These are phyloP conservation scores for Griposia aprilina DNA, from an alignment of 2,888 invertebrate genomes.

Conservation along the genomic window DNA sequence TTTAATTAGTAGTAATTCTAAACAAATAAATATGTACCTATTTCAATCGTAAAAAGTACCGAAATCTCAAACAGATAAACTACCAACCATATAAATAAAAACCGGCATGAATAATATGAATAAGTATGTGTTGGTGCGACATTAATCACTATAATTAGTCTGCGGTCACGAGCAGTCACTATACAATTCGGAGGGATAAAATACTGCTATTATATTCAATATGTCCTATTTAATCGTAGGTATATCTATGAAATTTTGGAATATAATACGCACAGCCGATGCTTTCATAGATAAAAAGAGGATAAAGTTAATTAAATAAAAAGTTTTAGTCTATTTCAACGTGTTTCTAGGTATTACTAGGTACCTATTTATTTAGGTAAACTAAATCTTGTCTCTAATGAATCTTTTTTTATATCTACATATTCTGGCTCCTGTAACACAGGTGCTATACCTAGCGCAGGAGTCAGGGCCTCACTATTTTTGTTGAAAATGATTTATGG, in stretches of 20 bases:
- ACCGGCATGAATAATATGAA: constrained; percentile 54
- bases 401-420: no score
- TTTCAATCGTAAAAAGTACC: neutral
- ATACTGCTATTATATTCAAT: constrained; percentile 36
- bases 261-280: neutral
- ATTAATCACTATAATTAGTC: constrained; percentile 60
- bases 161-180: constrained; percentile 53
- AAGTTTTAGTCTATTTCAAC: neutral
- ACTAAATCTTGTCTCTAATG: no score
- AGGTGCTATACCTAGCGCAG: no score
- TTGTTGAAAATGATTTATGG: no score
- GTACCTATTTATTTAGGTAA: neutral
- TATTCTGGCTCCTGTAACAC: no score
- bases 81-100: constrained; percentile 30
- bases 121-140: constrained; percentile 47
- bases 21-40: neutral
- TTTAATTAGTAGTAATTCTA: no score
- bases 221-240: neutral
- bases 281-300: neutral
- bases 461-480: no score
- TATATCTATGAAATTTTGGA: neutral
- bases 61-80: neutral
- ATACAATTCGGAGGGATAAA: constrained; percentile 43
- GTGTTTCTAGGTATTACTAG: neutral
- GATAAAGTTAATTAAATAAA: neutral